Conservation (phyloP, 2,888 invertebrate species). For the Watsonalla cultraria region DNA sequence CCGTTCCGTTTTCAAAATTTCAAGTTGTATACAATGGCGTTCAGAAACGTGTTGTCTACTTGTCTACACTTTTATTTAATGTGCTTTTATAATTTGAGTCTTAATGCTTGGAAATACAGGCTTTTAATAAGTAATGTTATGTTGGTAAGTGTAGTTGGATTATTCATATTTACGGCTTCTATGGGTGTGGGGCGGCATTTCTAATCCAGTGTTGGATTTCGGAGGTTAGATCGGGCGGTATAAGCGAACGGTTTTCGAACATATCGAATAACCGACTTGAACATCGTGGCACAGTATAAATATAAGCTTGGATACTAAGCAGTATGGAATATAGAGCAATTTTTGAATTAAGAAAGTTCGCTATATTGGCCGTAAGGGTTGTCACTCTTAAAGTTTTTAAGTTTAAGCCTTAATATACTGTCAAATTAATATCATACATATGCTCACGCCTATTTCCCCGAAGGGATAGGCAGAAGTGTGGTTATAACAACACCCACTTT, state of each 20-base stretch:
- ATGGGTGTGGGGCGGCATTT: conserved; percentile 21
- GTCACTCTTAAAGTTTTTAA: too few species aligned
- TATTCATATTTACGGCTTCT: conserved; percentile 28
- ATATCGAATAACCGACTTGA: conserved; percentile 18
- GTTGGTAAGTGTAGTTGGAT: conserved; percentile 14
- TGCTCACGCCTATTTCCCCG: too few species aligned
- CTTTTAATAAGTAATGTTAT: neutral
- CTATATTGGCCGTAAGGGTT: too few species aligned
- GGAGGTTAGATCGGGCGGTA: conserved; percentile 17
- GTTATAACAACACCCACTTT: too few species aligned
- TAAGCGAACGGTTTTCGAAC: conserved; percentile 20
- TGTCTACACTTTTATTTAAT: neutral
- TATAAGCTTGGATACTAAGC: too few species aligned
- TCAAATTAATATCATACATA: too few species aligned
- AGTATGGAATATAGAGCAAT: too few species aligned
- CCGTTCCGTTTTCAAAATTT: conserved; percentile 30
- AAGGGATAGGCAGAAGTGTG: too few species aligned
- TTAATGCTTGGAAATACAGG: neutral
- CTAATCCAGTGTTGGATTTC: conserved; percentile 31
- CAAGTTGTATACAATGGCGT: conserved; percentile 32
- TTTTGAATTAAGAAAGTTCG: too few species aligned
- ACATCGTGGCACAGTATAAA: neutral
- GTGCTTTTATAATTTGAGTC: neutral
- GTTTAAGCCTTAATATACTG: too few species aligned
- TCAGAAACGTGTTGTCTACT: conserved; percentile 17